Conservation (phyloP, 2,888 invertebrate genomes). For the Prenolepis imparis region DNA sequence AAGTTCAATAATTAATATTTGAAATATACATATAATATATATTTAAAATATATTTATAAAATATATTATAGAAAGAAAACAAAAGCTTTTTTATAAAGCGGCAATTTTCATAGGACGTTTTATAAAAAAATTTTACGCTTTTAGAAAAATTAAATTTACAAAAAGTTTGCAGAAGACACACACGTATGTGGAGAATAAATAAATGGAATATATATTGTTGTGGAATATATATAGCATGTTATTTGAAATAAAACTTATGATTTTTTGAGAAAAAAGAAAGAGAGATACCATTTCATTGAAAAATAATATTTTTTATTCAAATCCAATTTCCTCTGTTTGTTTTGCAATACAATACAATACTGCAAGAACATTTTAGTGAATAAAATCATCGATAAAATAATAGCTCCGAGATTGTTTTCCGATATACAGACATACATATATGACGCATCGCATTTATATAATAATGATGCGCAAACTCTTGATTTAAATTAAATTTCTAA, state of each 20-base stretch:
- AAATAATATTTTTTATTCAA: slow-evolving; percentile 8
- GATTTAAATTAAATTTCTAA: neutral
- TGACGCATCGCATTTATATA: neutral
- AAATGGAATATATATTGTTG: neutral
- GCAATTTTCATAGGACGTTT: neutral
- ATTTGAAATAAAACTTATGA: neutral
- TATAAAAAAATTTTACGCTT: neutral
- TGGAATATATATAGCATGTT: neutral
- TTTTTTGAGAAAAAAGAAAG: neutral
- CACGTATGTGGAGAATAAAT: neutral
- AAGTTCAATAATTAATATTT: neutral
- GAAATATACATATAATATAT: no score
- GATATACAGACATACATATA: neutral
- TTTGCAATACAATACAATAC: neutral
- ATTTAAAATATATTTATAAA: no score
- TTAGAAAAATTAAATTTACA: neutral
- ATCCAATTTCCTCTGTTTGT: neutral
- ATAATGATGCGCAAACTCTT: neutral
- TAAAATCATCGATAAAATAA: neutral
- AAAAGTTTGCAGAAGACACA: neutral
- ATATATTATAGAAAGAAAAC: neutral
- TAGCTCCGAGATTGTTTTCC: neutral
- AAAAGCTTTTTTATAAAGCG: neutral
- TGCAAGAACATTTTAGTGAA: neutral
- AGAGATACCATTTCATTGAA: neutral